Conservation (phyloP, 2,113 vertebrate genomes). For the Ciconia maguari region DNA sequence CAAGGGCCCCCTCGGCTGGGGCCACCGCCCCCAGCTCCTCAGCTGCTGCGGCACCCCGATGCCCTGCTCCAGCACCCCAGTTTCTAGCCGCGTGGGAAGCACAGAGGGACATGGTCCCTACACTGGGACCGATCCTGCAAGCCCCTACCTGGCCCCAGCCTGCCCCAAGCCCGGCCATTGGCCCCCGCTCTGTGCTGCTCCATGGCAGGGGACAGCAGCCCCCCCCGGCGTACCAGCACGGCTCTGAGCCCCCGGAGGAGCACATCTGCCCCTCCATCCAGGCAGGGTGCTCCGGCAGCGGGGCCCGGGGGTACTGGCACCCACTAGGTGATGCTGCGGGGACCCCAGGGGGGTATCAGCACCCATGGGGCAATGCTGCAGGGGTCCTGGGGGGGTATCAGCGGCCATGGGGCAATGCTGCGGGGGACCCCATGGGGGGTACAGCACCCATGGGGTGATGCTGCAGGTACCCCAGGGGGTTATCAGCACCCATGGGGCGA, state of each 20-base stretch:
- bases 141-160: no score
- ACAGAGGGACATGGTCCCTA: background rate
- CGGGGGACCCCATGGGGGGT: fast-evolving
- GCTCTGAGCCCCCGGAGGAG: background rate
- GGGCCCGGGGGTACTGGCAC: background rate
- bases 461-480: fast-evolving
- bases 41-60: fast-evolving
- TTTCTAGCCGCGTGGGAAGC: background rate
- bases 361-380: fast-evolving
- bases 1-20: fast-evolving
- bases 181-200: background rate
- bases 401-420: background rate
- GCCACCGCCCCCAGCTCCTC: fast-evolving
- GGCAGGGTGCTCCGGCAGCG: background rate
- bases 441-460: fast-evolving
- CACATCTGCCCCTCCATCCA: background rate
- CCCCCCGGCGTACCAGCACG: background rate
- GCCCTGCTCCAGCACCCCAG: background rate
- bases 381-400: no score
- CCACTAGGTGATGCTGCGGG: background rate
- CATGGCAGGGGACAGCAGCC: background rate
- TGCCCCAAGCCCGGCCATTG: background rate
- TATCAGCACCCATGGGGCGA: fast-evolving
- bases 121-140: background rate
- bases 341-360: no score